Conservation (phyloP, 2,797 vertebrate species). For the Pangasius sanitwongsei region DNA sequence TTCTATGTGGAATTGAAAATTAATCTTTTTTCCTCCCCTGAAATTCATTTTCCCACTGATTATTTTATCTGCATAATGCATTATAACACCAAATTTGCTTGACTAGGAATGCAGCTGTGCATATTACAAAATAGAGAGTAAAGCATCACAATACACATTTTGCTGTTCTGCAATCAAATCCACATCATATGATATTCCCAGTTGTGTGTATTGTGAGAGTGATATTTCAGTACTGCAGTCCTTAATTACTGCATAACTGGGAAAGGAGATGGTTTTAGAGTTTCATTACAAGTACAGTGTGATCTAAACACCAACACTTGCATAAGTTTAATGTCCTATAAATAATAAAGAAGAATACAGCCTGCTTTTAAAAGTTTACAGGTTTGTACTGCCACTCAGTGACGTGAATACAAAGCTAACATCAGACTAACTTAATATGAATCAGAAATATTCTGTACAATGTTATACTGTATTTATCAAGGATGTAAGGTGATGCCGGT, state of each 20-base stretch:
- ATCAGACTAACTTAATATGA: not conserved
- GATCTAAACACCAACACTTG: conserved; percentile 16
- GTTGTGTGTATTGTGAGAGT: not conserved
- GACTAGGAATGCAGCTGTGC: not conserved
- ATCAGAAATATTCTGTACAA: not conserved
- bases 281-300: not conserved
- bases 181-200: conserved; percentile 3
- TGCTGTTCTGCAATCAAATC: conserved; percentile 9
- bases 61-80: not conserved
- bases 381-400: not conserved
- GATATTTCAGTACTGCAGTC: conserved; percentile 8
- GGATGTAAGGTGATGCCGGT: not conserved
- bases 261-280: conserved; percentile 12
- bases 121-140: not conserved
- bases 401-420: not conserved
- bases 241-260: conserved; percentile 19
- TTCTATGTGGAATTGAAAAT: conserved; percentile 14
- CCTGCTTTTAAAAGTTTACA: not conserved
- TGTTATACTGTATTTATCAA: not conserved
- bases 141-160: not conserved
- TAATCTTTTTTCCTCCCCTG: not conserved
- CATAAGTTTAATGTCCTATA: not conserved
- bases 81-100: not conserved
- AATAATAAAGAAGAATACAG: not conserved
- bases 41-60: not conserved